Conservation (phyloP, 2,888 invertebrate species). For the Melipona beecheii region DNA sequence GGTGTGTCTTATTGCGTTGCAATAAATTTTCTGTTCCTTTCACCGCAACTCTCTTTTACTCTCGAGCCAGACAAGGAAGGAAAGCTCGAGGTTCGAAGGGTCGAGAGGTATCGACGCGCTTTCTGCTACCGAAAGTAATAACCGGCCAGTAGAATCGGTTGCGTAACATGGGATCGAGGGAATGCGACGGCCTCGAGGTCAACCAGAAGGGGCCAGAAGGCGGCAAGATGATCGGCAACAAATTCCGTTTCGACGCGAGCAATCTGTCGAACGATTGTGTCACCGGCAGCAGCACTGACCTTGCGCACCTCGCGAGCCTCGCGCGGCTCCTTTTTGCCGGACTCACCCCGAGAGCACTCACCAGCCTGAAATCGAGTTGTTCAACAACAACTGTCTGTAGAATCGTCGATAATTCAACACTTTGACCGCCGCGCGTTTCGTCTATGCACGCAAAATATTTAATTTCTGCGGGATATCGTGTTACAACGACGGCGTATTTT, state of each 20-base stretch:
- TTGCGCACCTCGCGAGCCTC: constrained; percentile 58
- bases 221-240: constrained; percentile 40
- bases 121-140: constrained; percentile 18
- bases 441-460: too few species aligned
- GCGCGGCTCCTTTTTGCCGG: constrained; percentile 43
- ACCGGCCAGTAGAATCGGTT: neutral
- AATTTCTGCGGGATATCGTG: too few species aligned
- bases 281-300: constrained; percentile 64
- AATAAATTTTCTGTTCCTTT: too few species aligned
- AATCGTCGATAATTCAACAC: too few species aligned
- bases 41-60: too few species aligned
- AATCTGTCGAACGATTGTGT: constrained; percentile 61
- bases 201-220: neutral
- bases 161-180: too few species aligned
- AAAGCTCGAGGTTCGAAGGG: neutral
- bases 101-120: neutral
- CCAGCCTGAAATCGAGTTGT: neutral
- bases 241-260: constrained; percentile 47
- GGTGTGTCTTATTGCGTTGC: too few species aligned
- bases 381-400: neutral
- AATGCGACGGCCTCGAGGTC: neutral
- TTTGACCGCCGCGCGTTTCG: too few species aligned
- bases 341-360: constrained; percentile 13
- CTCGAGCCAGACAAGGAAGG: too few species aligned
- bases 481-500: too few species aligned